Evolutionary conservation across 2,797 vertebrate genomes (phyloP).

Genomic region (Pangasius sanitwongsei): DNA sequence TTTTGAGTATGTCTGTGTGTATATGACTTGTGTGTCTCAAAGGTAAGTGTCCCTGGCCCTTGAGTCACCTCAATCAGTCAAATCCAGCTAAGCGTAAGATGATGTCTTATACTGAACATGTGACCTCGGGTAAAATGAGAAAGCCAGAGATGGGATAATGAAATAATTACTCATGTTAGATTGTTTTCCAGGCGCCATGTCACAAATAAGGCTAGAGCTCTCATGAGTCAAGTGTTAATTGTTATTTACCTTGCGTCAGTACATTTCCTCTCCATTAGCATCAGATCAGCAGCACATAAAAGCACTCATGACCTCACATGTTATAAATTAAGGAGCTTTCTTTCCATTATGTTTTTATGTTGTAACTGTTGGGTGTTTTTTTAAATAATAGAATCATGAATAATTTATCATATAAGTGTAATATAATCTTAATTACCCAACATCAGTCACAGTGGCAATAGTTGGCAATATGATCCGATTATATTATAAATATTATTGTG

Average conservation of each 20-base stretch:
- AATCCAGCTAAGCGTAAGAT: background rate
- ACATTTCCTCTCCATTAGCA: conserved; percentile 43
- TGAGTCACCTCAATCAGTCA: conserved; percentile 27
- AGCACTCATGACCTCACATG: background rate
- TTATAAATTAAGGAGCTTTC: background rate
- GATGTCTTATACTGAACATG: background rate
- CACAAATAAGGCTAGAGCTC: conserved; percentile 41
- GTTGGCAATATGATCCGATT: background rate
- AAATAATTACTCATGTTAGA: conserved; percentile 51
- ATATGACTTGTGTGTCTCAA: background rate
- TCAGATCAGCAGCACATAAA: conserved; percentile 13
- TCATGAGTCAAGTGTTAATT: conserved; percentile 50
- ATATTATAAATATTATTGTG: background rate
- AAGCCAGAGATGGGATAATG: conserved; percentile 35
- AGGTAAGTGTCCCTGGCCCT: background rate
- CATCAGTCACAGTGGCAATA: background rate
- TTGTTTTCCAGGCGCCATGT: conserved; percentile 45
- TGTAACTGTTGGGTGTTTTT: background rate
- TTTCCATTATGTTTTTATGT: background rate
- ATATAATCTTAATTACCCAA: background rate
- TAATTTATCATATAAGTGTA: background rate
- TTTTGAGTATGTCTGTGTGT: background rate
- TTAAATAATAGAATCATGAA: conserved; percentile 1
- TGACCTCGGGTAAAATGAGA: conserved; percentile 37
- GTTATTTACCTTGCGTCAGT: conserved; percentile 48